Percentiles rank a stretch among this genome's conserved stretches.
phyloP scores from a whole-genome alignment of 2,113 vertebrate genomes.

The Crypturellus undulatus region DNA sequence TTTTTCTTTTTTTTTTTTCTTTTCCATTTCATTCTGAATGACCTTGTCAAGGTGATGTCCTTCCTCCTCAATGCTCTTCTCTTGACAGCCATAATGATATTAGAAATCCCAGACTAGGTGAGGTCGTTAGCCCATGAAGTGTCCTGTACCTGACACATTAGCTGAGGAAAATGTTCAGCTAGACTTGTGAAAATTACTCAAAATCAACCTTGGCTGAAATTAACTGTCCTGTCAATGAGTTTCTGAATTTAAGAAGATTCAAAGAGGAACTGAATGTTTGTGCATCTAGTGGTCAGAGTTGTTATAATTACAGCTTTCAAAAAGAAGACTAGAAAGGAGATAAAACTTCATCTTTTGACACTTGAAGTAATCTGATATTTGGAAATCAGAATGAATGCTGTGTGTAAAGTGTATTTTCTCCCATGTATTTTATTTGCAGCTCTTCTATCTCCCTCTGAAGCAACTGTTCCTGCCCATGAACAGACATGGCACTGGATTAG shows the following conservation, averaged over 20 bases:
- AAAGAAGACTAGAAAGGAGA: not conserved
- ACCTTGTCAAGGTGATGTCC: not conserved
- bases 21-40: not conserved
- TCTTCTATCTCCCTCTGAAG: not conserved
- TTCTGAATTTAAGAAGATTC: not conserved
- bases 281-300: not conserved
- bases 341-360: not conserved
- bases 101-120: constrained; percentile 8
- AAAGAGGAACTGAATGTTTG: not conserved
- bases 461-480: not conserved
- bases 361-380: not conserved
- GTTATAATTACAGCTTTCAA: not conserved
- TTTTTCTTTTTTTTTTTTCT: not conserved
- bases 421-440: not conserved
- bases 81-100: not conserved
- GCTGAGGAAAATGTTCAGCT: constrained; percentile 4
- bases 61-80: not conserved
- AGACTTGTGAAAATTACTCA: constrained; percentile 28
- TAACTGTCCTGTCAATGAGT: not conserved
- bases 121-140: constrained; percentile 18
- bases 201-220: not conserved
- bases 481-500: not conserved
- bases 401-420: not conserved
- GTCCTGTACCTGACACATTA: not conserved
- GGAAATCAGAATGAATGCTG: not conserved